phyloP scores from a whole-genome alignment of 2,113 vertebrate species.

The Plecturocebus donacophilus region DNA sequence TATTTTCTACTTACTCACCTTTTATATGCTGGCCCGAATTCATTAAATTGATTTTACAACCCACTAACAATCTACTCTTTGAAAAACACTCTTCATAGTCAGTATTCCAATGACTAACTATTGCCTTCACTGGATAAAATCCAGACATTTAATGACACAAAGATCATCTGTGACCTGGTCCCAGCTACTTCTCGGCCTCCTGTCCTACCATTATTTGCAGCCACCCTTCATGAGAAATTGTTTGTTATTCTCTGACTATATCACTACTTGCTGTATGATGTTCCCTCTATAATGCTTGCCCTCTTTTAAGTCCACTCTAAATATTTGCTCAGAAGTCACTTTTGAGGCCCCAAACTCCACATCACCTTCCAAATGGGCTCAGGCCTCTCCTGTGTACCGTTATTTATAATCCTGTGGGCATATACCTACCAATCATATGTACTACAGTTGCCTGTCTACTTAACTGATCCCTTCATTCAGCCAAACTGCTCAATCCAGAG shows the following conservation, averaged over 20 bases:
- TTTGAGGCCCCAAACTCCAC: neutral
- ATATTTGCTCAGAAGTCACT: constrained; percentile 3
- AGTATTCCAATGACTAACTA: neutral
- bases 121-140: constrained; percentile 29
- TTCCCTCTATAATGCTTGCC: neutral
- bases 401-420: neutral
- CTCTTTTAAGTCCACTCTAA: neutral
- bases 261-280: neutral
- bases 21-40: constrained; percentile 21
- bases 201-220: neutral
- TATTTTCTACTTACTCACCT: neutral
- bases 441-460: neutral
- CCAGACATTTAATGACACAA: neutral
- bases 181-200: neutral
- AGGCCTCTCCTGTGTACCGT: neutral
- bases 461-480: neutral
- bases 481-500: neutral
- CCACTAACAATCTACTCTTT: neutral
- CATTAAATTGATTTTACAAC: neutral
- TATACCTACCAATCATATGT: neutral
- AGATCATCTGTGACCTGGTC: neutral
- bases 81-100: neutral
- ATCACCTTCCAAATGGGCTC: neutral
- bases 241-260: neutral
- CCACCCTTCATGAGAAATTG: neutral